Base-by-base conservation (phyloP, 1,140 invertebrate genomes). In the Neuroterus valhalla region DNA sequence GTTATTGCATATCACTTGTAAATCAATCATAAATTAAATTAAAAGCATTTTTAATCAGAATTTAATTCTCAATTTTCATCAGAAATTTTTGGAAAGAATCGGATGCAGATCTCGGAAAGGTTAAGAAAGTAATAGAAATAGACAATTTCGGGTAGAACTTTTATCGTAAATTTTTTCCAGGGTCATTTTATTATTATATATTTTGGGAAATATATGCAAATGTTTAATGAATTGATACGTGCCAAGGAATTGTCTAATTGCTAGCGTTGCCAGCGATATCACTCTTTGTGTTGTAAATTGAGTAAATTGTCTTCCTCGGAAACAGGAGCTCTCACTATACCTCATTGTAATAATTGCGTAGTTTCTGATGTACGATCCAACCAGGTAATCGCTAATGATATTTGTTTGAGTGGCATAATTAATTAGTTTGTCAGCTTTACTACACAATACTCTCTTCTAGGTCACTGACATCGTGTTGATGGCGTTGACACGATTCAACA, bases 351-450 rank as follows among this genome's bases (percentile, higher is more conserved):
- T 38, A 62, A n/a, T 31, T 62, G 26, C 23, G 26, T 26, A 14
- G 52, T 11, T 62, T 62, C 26, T 26, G 55, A 62, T 38, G 31
- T 62, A 62, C 23, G 23, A 31, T 62, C 21, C 55, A 12, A 62
- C 12, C 55, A 62, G 12, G 55, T 62, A 62, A 23, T 55, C 23
- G 10, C 52, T 10, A 55, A 21, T 55, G 55, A 38, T 38, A 62
- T 62, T 62, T 62, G 55, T 62, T 62, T 62, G 55, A 62, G 21
- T n/a, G 31, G 23, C 55, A 62, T 62, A 38, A 62, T 62, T 62
- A 62, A 62, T 62, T 62, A 26, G 14, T 62, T 62, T 26, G 55
- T 62, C 55, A 62, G 52, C 12, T 62, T 5, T 62, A 31, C 52
- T 26, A 62, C 52, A 26, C 52, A 38, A 62, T 62, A 62, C 52